A percentile compares a stretch with the other conserved stretches of the same genome.
These are phyloP conservation scores for Cosmia trapezina DNA, from an alignment of 2,888 invertebrate genomes.

Conservation along the genomic window DNA sequence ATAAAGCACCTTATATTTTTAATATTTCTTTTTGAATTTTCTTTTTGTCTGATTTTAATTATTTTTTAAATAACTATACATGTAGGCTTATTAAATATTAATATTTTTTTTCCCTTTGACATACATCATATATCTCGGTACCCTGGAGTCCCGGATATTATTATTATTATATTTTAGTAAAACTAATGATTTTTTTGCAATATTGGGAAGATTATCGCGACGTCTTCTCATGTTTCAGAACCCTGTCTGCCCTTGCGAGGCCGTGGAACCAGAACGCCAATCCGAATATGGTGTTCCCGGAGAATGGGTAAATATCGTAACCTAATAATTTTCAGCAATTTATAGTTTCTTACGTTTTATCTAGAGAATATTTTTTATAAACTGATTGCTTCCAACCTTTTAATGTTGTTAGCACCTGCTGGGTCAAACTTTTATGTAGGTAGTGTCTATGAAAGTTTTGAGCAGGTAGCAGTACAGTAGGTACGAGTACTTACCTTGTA, in stretches of 20 bases:
- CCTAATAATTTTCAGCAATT: neutral
- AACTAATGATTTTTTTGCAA: neutral
- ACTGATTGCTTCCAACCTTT: no score
- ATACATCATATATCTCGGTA: no score
- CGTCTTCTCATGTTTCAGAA: constrained; percentile 11
- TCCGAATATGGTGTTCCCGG: neutral
- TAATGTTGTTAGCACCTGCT: neutral
- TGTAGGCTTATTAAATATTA: no score
- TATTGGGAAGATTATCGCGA: neutral
- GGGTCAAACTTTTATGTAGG: neutral
- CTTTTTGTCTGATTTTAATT: no score
- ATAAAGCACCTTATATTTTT: no score
- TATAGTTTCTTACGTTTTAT: neutral
- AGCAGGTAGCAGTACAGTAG: neutral
- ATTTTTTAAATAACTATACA: no score
- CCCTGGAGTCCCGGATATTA: no score
- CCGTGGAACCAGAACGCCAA: fast-evolving
- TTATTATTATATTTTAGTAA: neutral
- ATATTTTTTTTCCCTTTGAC: no score
- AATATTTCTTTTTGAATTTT: no score
- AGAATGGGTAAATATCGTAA: constrained; percentile 25
- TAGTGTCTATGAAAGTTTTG: neutral
- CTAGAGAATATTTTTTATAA: no score
- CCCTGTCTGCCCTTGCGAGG: constrained; percentile 15
- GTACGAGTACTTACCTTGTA: no score